These are phyloP conservation scores for Erpornis zantholeuca DNA, from an alignment of 2,113 vertebrate species.

Conservation along the genomic window DNA sequence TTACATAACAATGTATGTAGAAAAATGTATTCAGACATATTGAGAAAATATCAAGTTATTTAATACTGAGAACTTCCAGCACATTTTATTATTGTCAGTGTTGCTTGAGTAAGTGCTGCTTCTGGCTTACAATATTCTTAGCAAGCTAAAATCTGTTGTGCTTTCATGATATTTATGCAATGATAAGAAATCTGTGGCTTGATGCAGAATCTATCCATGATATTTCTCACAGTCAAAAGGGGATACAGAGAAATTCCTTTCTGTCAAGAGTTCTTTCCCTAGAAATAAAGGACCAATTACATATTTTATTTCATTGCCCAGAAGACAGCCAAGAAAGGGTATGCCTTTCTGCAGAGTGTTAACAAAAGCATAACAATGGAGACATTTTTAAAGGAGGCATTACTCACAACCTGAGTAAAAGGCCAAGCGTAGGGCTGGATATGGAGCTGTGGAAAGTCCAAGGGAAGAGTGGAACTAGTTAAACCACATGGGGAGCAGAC, in stretches of 20 bases:
- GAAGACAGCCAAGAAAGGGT: neutral
- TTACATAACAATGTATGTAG: neutral
- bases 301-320: neutral
- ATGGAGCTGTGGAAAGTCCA: neutral
- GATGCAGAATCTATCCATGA: neutral
- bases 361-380: neutral
- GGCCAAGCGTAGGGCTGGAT: neutral
- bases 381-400: neutral
- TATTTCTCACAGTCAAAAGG: neutral
- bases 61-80: neutral
- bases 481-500: neutral
- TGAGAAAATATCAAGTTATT: neutral
- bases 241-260: neutral
- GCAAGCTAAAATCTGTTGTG: neutral
- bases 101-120: neutral
- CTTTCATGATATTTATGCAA: neutral
- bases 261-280: neutral
- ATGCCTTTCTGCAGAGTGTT: neutral
- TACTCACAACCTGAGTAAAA: neutral
- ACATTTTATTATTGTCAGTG: neutral
- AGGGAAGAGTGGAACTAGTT: neutral
- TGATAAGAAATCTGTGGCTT: neutral
- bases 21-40: neutral
- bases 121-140: neutral
- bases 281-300: neutral